These are phyloP conservation scores for Hycleus cichorii DNA, from an alignment of 1,140 invertebrate species.

Conservation along the genomic window DNA sequence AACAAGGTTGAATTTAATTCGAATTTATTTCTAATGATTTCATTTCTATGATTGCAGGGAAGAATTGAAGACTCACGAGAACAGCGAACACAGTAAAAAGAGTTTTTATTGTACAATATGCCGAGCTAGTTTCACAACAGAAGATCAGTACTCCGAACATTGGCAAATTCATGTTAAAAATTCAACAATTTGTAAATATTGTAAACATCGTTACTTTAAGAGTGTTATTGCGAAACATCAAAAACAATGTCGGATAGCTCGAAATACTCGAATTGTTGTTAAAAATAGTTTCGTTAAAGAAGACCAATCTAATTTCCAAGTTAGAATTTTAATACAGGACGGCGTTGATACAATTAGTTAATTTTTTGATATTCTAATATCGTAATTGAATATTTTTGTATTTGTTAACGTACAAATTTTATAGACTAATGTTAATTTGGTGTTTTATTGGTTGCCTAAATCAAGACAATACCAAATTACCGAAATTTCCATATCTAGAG, in stretches of 20 bases:
- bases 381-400: too few relatives aligned
- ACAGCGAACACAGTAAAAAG: neutral
- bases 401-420: too few relatives aligned
- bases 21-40: neutral
- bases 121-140: slow-evolving; percentile 1
- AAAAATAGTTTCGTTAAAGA: neutral
- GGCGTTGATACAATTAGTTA: neutral
- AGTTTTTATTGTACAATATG: slow-evolving; percentile 1
- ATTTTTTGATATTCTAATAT: too few relatives aligned
- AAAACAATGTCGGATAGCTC: slow-evolving; percentile 2
- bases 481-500: too few relatives aligned
- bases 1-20: neutral
- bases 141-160: neutral
- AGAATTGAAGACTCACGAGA: slow-evolving; percentile 1
- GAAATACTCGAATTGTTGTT: neutral
- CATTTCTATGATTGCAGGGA: neutral
- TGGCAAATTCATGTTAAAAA: slow-evolving; percentile 6
- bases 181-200: slow-evolving; percentile 1
- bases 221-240: slow-evolving; percentile 3
- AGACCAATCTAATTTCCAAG: neutral
- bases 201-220: slow-evolving; percentile 3
- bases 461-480: too few relatives aligned
- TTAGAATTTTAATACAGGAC: slow-evolving; percentile 3
- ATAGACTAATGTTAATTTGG: too few relatives aligned
- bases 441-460: too few relatives aligned